phyloP scores from a whole-genome alignment of 2,113 vertebrate genomes.

The Choloepus hoffmanni region DNA sequence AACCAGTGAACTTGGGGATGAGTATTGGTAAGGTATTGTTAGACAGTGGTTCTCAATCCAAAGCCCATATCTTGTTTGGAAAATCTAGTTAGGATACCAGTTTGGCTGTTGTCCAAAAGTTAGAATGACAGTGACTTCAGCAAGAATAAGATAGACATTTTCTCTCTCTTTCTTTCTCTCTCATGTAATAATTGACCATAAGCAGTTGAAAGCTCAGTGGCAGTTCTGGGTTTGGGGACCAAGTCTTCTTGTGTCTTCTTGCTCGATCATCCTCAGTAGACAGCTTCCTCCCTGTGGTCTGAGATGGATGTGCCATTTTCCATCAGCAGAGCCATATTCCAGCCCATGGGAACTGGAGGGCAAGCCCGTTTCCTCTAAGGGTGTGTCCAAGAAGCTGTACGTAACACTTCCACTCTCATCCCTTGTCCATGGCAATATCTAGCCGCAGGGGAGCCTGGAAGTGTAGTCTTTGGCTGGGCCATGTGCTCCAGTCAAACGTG shows the following conservation, averaged over 20 bases:
- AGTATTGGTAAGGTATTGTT: background rate
- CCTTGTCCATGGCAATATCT: no score
- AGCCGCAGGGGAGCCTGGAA: background rate
- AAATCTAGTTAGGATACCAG: background rate
- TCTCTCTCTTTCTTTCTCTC: background rate
- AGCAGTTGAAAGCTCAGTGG: background rate
- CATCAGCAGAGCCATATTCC: background rate
- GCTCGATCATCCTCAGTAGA: background rate
- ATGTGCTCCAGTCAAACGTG: accelerated
- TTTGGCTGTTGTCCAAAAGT: background rate
- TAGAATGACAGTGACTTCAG: background rate
- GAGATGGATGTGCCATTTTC: accelerated
- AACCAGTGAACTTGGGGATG: no score
- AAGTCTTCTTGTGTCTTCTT: no score
- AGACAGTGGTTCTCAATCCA: background rate
- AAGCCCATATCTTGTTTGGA: background rate
- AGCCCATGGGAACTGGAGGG: background rate
- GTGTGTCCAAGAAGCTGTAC: background rate
- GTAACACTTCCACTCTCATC: background rate
- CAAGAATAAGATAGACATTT: background rate
- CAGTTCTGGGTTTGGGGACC: background rate
- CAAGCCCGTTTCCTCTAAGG: accelerated
- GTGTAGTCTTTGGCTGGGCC: background rate
- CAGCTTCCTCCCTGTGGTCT: background rate
- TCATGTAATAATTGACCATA: background rate